These are phyloP conservation scores for Chloroclystis v-ata DNA, from an alignment of 2,888 invertebrate species.

Conservation along the genomic window DNA sequence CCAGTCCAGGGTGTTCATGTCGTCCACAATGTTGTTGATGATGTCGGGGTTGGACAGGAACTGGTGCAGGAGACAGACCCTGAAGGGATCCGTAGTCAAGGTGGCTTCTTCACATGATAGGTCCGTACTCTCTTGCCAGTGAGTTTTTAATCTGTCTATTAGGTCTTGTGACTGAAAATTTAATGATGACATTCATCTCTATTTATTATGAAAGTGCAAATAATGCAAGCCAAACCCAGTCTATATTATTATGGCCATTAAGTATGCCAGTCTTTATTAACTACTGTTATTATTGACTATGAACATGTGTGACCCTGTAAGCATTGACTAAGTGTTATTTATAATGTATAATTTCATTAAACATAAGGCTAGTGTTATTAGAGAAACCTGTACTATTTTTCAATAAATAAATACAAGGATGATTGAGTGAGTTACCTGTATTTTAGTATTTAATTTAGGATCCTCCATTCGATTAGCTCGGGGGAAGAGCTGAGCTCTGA, in stretches of 20 bases:
- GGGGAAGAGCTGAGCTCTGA: conserved; percentile 53
- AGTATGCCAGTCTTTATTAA: too few relatives aligned
- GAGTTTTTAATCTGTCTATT: conserved; percentile 53
- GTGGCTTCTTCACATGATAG: conserved; percentile 61
- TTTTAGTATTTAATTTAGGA: conserved; percentile 54
- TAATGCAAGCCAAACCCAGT: too few relatives aligned
- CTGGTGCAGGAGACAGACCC: conserved; percentile 81
- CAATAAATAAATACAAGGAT: too few relatives aligned
- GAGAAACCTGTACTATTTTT: too few relatives aligned
- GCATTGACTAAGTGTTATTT: too few relatives aligned
- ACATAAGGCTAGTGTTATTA: too few relatives aligned
- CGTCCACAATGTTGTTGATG: conserved; percentile 80
- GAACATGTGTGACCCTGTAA: too few relatives aligned
- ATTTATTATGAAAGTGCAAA: too few relatives aligned
- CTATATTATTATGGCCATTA: too few relatives aligned
- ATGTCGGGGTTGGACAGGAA: conserved; percentile 77
- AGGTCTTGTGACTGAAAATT: conserved; percentile 56
- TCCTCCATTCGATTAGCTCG: conserved; percentile 68
- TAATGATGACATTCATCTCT: too few relatives aligned
- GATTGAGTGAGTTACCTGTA: conserved; percentile 47
- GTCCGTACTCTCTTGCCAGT: conserved; percentile 71
- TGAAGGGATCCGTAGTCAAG: conserved; percentile 81
- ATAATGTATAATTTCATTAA: too few relatives aligned
- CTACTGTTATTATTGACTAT: too few relatives aligned
- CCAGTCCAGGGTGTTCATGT: conserved; percentile 84